Conservation (phyloP, 2,888 invertebrate species). For the Zeuzera pyrina region DNA sequence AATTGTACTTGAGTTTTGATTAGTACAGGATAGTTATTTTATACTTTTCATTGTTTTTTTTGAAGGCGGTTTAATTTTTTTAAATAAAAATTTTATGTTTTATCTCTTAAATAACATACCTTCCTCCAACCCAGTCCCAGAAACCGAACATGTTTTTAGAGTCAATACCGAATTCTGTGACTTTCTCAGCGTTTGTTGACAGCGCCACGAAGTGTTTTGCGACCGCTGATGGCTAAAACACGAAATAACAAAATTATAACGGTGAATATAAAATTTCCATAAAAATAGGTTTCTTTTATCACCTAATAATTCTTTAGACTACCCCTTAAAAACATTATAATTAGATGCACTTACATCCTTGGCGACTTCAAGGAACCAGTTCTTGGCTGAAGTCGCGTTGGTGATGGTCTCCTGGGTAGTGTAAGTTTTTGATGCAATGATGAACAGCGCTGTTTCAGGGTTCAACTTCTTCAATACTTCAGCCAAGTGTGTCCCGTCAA, state of each 20-base stretch:
- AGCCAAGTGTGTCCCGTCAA: constrained; percentile 98
- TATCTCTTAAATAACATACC: no score
- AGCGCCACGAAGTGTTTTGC: constrained; percentile 98
- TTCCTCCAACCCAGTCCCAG: constrained; percentile 99
- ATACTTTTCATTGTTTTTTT: no score
- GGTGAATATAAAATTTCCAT: background rate
- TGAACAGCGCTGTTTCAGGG: constrained; percentile 96
- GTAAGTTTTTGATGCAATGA: constrained; percentile 99
- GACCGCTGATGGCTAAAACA: constrained; percentile 80
- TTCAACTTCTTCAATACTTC: constrained; percentile 91
- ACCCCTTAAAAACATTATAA: no score
- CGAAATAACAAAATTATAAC: constrained; percentile 3
- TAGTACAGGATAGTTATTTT: no score
- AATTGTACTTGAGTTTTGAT: no score
- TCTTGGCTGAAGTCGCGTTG: constrained; percentile 97
- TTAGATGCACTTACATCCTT: constrained; percentile 80
- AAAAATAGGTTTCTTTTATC: no score
- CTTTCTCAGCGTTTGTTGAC: constrained; percentile 95
- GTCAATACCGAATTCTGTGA: constrained; percentile 98
- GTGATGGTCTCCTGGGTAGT: constrained; percentile 99
- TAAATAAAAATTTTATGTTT: background rate
- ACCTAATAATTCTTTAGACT: no score
- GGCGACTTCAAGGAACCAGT: constrained; percentile 91
- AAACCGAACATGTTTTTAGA: constrained; percentile 99
- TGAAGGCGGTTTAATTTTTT: background rate